Conservation (phyloP, 2,888 invertebrate species). For the Tortricodes alternella region DNA sequence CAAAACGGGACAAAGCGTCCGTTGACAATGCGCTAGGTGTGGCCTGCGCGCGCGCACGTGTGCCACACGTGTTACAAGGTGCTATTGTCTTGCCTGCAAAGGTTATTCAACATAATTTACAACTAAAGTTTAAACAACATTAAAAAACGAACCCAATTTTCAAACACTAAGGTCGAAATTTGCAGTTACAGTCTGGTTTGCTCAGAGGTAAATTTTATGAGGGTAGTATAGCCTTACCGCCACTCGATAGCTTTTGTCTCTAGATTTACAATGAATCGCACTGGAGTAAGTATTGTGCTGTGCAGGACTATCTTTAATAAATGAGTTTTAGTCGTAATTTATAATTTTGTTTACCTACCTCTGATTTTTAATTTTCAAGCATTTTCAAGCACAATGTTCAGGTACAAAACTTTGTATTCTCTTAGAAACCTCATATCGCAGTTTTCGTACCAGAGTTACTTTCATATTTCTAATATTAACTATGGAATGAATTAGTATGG, state of each 20-base stretch:
- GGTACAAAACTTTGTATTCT: no score
- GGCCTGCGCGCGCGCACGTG: constrained; percentile 49
- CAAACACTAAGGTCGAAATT: not conserved
- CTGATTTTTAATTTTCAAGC: no score
- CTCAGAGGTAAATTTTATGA: constrained; percentile 35
- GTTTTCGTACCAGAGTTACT: no score
- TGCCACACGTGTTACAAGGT: constrained; percentile 58
- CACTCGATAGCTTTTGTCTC: constrained; percentile 42
- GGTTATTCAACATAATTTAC: constrained; percentile 32
- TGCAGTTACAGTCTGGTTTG: not conserved
- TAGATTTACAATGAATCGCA: constrained; percentile 35
- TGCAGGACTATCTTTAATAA: constrained; percentile 13
- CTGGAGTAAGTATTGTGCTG: not conserved
- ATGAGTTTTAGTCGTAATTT: not conserved
- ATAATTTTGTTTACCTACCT: not conserved
- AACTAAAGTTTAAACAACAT: not conserved
- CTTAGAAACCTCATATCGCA: no score
- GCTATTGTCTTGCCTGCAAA: constrained; percentile 52
- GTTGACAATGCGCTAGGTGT: constrained; percentile 28
- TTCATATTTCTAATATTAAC: no score
- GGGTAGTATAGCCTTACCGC: constrained; percentile 50
- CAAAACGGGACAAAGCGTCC: constrained; percentile 21
- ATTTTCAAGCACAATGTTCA: not conserved
- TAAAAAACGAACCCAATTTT: not conserved
- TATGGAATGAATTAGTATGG: no score